Conservation (phyloP, 2,888 invertebrate species). For the Entomobrya proxima region DNA sequence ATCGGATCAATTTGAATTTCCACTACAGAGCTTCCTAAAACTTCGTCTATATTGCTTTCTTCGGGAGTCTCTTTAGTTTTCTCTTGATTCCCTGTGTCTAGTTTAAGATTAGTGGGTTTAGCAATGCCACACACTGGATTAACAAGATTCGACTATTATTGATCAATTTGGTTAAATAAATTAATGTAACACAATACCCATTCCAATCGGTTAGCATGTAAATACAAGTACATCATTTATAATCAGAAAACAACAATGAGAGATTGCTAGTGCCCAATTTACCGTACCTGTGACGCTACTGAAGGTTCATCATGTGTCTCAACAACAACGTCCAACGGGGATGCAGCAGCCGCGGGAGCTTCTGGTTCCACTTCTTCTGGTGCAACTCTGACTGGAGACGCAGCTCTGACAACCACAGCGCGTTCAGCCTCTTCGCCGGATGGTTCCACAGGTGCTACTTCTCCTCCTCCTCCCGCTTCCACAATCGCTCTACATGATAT, state of each 20-base stretch:
- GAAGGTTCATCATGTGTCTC: slow-evolving; percentile 79
- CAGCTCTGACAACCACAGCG: slow-evolving; percentile 63
- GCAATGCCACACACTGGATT: not conserved
- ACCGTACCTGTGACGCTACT: slow-evolving; percentile 73
- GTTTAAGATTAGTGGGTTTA: not conserved
- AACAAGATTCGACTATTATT: not conserved
- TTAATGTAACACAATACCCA: not conserved
- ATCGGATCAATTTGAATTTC: no score
- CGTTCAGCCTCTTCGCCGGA: slow-evolving; percentile 66
- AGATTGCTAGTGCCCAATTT: no score
- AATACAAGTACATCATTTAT: no score
- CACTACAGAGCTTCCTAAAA: no score
- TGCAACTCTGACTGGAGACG: slow-evolving; percentile 65
- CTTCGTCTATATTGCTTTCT: not conserved
- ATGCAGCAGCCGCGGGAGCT: slow-evolving; percentile 86
- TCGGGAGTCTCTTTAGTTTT: not conserved
- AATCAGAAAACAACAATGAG: no score
- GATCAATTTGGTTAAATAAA: not conserved
- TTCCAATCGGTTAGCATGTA: slow-evolving; percentile 26
- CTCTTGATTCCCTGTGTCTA: not conserved
- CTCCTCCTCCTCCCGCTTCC: slow-evolving; percentile 48
- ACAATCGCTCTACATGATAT: slow-evolving; percentile 10
- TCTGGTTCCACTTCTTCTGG: slow-evolving; percentile 84
- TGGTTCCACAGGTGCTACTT: slow-evolving; percentile 53
- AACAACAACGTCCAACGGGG: slow-evolving; percentile 78